These are phyloP conservation scores for Aphidius colemani DNA, from an alignment of 2,888 invertebrate genomes.

Conservation along the genomic window DNA sequence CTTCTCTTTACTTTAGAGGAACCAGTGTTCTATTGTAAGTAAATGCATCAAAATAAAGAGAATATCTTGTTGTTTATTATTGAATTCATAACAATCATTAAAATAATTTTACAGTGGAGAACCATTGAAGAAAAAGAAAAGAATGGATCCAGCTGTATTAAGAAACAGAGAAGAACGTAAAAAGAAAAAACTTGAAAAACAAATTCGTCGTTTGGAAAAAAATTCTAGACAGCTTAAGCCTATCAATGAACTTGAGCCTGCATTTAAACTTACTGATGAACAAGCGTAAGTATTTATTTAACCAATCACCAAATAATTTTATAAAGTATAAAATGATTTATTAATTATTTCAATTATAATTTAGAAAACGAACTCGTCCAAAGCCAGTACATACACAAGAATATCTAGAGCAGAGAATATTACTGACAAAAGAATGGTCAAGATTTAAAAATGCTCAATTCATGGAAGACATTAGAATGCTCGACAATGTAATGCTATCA, in stretches of 20 bases:
- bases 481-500: constrained; percentile 71
- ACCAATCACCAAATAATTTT: neutral
- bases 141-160: constrained; percentile 78
- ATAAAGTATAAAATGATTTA: neutral
- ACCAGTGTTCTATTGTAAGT: constrained; percentile 58
- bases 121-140: constrained; percentile 89
- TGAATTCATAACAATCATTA: constrained; percentile 4
- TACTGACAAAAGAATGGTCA: constrained; percentile 78
- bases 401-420: constrained; percentile 67
- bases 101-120: constrained; percentile 69
- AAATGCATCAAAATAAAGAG: neutral
- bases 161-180: constrained; percentile 82
- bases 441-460: constrained; percentile 71
- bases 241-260: constrained; percentile 82
- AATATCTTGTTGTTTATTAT: too few relatives aligned
- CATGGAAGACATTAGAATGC: constrained; percentile 68
- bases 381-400: constrained; percentile 63
- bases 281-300: constrained; percentile 62
- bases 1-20: constrained; percentile 51
- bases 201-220: constrained; percentile 80
- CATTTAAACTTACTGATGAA: constrained; percentile 70
- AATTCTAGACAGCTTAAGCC: constrained; percentile 86
- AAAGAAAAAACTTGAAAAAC: constrained; percentile 83
- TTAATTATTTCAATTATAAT: constrained; percentile 6
- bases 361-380: constrained; percentile 64